Percentiles rank a stretch among this genome's conserved stretches.
These are phyloP conservation scores for Sepioteuthis lessoniana DNA, from an alignment of 2,888 invertebrate genomes.

Conservation along the genomic window DNA sequence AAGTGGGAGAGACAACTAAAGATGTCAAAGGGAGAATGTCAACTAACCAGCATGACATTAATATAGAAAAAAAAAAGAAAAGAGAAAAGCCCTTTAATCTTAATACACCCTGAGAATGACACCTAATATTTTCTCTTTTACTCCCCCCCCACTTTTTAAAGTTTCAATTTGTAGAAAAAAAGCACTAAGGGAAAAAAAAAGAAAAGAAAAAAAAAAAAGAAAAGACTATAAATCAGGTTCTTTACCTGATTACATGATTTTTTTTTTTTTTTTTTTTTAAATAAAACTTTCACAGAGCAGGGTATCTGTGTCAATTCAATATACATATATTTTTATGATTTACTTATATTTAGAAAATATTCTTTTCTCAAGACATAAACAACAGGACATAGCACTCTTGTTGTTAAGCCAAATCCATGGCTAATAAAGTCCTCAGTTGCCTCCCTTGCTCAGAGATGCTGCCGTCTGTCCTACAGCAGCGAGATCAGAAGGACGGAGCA, in stretches of 20 bases:
- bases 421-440: slow-evolving; percentile 36
- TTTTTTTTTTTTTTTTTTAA: neutral
- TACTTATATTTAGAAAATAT: neutral
- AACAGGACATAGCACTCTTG: slow-evolving; percentile 1
- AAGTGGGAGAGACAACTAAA: neutral
- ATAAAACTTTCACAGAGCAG: neutral
- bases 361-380: neutral
- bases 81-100: neutral
- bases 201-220: too few species aligned
- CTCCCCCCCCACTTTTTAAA: too few species aligned
- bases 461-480: slow-evolving; percentile 38
- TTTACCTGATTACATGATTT: too few species aligned
- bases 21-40: neutral
- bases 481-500: slow-evolving; percentile 42
- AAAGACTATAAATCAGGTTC: neutral
- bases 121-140: neutral
- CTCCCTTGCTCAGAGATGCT: slow-evolving; percentile 40
- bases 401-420: neutral
- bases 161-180: too few species aligned
- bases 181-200: too few species aligned
- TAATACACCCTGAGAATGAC: neutral
- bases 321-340: slow-evolving; percentile 16
- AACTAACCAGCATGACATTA: neutral
- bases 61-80: too few species aligned
- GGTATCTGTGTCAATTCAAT: neutral